A percentile compares a stretch with the other conserved stretches of the same genome.
Conservation (phyloP, 2,888 invertebrate species). For the Tolmerus cingulatus region DNA sequence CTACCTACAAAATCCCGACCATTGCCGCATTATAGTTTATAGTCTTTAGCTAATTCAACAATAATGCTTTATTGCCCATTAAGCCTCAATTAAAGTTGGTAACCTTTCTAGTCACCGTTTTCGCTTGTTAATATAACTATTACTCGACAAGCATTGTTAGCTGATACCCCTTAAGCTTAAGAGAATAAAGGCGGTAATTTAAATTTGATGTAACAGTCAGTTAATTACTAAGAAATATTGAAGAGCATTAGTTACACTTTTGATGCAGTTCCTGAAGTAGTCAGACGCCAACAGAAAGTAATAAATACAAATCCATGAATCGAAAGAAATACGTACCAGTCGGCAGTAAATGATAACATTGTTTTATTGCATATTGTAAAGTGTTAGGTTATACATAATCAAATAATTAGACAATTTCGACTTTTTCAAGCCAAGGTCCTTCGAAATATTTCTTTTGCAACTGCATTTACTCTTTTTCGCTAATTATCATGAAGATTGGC, state of each 20-base stretch:
- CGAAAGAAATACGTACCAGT: no score
- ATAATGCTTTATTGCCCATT: background rate
- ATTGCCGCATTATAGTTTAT: background rate
- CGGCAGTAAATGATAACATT: background rate
- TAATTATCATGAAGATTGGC: background rate
- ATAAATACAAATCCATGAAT: background rate
- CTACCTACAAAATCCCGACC: background rate
- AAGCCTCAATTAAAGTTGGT: background rate
- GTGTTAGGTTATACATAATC: background rate
- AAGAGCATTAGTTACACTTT: background rate
- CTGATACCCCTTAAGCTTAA: background rate
- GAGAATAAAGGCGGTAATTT: background rate
- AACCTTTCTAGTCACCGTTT: background rate
- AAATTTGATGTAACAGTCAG: background rate
- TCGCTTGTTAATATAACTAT: background rate
- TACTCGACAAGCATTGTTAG: background rate
- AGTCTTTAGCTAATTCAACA: background rate
- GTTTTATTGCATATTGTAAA: background rate
- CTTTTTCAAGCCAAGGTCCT: background rate
- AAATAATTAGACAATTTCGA: background rate
- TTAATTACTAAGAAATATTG: background rate
- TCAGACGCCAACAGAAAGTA: background rate
- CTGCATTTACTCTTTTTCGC: background rate
- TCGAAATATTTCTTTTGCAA: background rate
- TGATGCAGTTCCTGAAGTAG: background rate